Conservation (phyloP, 2,113 vertebrate species). For the Tragelaphus buxtoni region DNA sequence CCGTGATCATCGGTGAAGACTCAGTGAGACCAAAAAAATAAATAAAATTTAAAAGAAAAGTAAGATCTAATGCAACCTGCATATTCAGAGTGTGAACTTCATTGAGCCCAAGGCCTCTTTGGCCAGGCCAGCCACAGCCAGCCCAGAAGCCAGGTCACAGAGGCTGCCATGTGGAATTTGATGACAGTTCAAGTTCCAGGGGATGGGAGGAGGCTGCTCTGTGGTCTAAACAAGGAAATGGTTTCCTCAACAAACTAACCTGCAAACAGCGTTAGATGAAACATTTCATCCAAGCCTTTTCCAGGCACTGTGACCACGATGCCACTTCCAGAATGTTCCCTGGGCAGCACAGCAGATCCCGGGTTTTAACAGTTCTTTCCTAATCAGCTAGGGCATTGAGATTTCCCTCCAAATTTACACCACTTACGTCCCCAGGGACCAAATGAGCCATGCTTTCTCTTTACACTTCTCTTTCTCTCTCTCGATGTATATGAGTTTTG, state of each 20-base stretch:
- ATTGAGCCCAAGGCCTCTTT: background rate
- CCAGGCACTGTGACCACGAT: rapidly evolving
- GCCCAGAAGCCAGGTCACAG: background rate
- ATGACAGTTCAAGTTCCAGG: background rate
- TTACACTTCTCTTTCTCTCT: background rate
- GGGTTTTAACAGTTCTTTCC: background rate
- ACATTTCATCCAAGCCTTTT: background rate
- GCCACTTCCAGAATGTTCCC: background rate
- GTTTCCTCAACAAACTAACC: background rate
- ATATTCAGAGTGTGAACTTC: background rate
- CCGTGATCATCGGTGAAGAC: background rate
- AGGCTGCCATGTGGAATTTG: background rate
- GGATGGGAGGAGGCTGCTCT: background rate
- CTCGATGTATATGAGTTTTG: background rate
- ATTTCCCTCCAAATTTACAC: background rate
- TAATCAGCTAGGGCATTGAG: background rate
- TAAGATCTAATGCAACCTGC: background rate
- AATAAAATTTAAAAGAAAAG: background rate
- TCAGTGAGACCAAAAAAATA: background rate
- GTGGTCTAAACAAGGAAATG: background rate
- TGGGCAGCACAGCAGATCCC: background rate
- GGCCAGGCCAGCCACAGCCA: background rate
- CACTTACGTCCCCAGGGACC: background rate
- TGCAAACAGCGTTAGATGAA: background rate
- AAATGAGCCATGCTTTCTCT: background rate